A percentile compares a stretch with the other conserved stretches of the same genome.
These are phyloP conservation scores for Papilio gigon DNA, from an alignment of 2,888 invertebrate genomes.

Conservation along the genomic window DNA sequence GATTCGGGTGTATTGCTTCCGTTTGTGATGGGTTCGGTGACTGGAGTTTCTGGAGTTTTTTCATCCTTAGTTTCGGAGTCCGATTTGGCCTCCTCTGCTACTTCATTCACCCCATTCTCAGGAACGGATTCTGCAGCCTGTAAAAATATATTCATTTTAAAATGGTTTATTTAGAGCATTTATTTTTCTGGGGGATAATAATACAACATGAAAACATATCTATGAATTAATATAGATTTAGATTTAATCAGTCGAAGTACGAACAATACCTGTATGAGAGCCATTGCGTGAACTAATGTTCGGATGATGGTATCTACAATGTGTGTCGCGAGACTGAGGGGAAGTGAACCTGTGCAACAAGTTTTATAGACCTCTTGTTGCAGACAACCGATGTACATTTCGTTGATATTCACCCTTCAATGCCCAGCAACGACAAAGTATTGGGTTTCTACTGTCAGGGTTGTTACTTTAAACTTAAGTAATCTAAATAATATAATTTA, in stretches of 20 bases:
- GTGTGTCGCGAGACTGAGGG: conserved; percentile 65
- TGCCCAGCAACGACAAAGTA: conserved; percentile 66
- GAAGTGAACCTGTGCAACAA: conserved; percentile 55
- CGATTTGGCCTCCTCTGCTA: conserved; percentile 63
- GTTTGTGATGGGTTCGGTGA: conserved; percentile 76
- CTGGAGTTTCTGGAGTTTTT: conserved; percentile 77
- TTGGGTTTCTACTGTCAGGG: conserved; percentile 56
- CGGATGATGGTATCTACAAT: conserved; percentile 48
- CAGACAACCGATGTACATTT: conserved; percentile 68
- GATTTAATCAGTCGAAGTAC: not conserved
- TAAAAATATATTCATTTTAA: conserved; percentile 47
- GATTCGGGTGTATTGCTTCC: conserved; percentile 75
- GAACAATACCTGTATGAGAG: conserved; percentile 64
- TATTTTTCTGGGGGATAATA: not conserved
- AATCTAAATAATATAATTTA: too few relatives aligned
- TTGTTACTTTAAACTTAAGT: not conserved
- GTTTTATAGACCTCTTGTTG: conserved; percentile 70
- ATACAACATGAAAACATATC: not conserved
- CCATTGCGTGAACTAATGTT: conserved; percentile 55
- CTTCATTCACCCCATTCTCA: conserved; percentile 62
- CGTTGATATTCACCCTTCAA: conserved; percentile 71
- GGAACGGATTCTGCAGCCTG: conserved; percentile 72
- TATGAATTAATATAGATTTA: not conserved
- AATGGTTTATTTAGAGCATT: not conserved
- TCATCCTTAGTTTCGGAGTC: conserved; percentile 66